These are phyloP conservation scores for Sphenopsis melanotis DNA, from an alignment of 2,797 vertebrate genomes.

Conservation along the genomic window DNA sequence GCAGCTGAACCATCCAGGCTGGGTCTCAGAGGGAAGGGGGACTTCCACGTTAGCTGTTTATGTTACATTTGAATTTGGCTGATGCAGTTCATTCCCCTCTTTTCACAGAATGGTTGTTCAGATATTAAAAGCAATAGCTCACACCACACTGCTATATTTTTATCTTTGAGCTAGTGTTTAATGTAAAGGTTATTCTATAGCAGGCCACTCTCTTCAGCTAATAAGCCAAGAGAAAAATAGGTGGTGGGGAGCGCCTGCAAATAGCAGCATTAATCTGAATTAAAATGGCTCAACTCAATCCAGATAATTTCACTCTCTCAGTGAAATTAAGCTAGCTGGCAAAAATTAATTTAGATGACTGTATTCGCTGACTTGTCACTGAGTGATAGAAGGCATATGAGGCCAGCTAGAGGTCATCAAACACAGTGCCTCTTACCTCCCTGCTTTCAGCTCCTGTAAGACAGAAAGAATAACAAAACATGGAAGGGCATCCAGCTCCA, in stretches of 20 bases:
- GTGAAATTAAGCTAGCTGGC: not conserved
- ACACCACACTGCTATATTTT: not conserved
- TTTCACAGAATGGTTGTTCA: not conserved
- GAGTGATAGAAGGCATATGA: constrained; percentile 42
- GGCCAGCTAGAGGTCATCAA: constrained; percentile 34
- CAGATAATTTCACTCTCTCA: not conserved
- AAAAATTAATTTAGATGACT: constrained; percentile 27
- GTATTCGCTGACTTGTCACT: constrained; percentile 25
- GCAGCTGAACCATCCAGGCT: not conserved
- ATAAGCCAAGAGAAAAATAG: not conserved
- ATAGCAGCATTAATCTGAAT: not conserved
- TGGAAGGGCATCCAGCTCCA: not conserved
- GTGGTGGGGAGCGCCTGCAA: not conserved
- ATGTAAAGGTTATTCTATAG: not conserved
- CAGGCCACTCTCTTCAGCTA: not conserved
- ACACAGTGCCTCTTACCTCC: not conserved
- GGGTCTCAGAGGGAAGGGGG: not conserved
- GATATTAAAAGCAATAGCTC: not conserved
- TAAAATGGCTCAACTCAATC: not conserved
- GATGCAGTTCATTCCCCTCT: not conserved
- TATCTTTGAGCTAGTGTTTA: not conserved
- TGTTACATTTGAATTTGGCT: not conserved
- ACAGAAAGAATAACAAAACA: not conserved
- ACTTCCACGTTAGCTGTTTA: not conserved
- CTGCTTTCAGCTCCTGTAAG: not conserved